A percentile compares a stretch with the other conserved stretches of the same genome.
Evolutionary conservation across 2,797 vertebrate genomes (phyloP).

Genomic region (Galaxias olidus): DNA sequence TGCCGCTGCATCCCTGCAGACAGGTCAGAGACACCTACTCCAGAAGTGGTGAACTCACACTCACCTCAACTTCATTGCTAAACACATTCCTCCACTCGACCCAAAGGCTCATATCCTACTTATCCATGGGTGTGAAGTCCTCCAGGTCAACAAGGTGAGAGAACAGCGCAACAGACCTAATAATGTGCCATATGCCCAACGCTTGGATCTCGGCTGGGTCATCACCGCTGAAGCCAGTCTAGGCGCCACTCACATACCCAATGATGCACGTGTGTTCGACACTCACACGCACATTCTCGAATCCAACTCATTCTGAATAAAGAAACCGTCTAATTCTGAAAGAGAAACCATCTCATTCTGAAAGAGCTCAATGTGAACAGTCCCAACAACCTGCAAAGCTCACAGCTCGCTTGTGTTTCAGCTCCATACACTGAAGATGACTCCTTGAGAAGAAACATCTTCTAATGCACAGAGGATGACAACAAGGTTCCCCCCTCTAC

Average conservation of each 20-base stretch:
- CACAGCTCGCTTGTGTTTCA: not conserved
- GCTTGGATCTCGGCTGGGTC: not conserved
- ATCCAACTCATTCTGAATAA: not conserved
- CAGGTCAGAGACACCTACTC: no score
- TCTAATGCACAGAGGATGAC: no score
- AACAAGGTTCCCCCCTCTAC: no score
- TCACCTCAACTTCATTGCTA: not conserved
- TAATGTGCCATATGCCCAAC: conserved; percentile 6
- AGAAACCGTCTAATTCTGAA: not conserved
- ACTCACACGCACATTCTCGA: conserved; percentile 6
- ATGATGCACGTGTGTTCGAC: not conserved
- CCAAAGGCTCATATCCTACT: no score
- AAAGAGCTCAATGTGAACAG: not conserved
- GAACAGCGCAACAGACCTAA: conserved; percentile 12
- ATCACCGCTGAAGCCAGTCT: not conserved
- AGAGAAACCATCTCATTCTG: no score
- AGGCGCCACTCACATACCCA: conserved; percentile 1
- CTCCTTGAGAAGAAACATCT: no score
- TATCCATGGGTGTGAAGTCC: no score
- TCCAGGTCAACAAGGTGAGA: not conserved
- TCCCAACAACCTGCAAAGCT: not conserved
- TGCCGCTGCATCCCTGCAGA: no score
- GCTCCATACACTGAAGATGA: no score
- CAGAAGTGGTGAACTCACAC: no score
- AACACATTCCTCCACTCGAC: not conserved